Evolutionary conservation across 2,113 vertebrate genomes (phyloP).

Genomic region (Nycticryphes semicollaris): DNA sequence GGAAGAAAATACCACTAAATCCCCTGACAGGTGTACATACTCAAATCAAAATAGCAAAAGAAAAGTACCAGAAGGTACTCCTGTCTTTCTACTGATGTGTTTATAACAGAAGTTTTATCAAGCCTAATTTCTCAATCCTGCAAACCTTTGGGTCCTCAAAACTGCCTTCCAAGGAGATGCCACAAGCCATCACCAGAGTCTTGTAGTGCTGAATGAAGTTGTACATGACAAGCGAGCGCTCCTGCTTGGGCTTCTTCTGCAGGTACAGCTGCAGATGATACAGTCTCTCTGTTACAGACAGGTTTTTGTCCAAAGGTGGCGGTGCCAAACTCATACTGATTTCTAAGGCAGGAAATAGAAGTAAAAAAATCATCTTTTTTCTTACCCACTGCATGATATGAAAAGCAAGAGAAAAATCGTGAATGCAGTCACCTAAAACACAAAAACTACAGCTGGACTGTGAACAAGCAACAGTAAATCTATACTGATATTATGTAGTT

Average conservation of each 20-base stretch:
- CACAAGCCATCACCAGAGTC: slow-evolving; percentile 86
- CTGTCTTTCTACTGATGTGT: neutral
- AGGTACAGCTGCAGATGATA: slow-evolving; percentile 78
- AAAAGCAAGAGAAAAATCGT: neutral
- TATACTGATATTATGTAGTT: neutral
- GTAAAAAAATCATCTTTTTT: neutral
- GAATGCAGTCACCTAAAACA: neutral
- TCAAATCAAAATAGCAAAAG: neutral
- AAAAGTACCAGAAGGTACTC: neutral
- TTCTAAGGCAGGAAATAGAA: slow-evolving; percentile 69
- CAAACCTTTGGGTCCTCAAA: slow-evolving; percentile 95
- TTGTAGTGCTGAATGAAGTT: slow-evolving; percentile 91
- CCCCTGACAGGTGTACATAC: neutral
- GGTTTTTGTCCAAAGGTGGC: slow-evolving; percentile 84
- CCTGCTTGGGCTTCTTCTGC: slow-evolving; percentile 47
- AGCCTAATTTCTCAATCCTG: neutral
- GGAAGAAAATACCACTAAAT: neutral
- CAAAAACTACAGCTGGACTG: neutral
- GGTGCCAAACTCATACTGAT: slow-evolving; percentile 89
- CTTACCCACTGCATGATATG: neutral
- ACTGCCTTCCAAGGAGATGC: slow-evolving; percentile 82
- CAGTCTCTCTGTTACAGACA: slow-evolving; percentile 84
- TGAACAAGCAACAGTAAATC: neutral
- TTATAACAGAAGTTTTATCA: neutral
- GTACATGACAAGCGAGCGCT: slow-evolving; percentile 75